Percentiles rank a stretch among this genome's conserved stretches.
Evolutionary conservation across 2,888 invertebrate species (phyloP).

Genomic region (Euplagia quadripunctaria): DNA sequence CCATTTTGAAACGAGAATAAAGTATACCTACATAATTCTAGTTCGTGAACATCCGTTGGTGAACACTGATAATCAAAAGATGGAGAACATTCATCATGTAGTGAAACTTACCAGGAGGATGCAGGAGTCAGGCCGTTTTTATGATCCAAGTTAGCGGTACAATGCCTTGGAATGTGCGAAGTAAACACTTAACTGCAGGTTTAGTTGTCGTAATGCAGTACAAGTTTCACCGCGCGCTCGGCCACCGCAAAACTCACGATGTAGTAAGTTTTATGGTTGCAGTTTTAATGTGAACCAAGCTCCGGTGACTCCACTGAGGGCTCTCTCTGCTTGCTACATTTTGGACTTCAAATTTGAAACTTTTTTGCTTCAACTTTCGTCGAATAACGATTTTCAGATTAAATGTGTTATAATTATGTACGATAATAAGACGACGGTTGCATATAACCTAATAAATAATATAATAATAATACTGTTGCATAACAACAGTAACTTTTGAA

Average conservation of each 20-base stretch:
- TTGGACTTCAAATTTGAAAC: conserved; percentile 56
- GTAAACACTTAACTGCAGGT: conserved; percentile 85
- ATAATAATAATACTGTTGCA: no score
- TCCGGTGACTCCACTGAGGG: conserved; percentile 57
- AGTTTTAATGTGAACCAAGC: conserved; percentile 75
- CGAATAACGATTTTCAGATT: conserved; percentile 44
- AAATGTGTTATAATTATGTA: conserved; percentile 38
- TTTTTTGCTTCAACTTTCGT: conserved; percentile 45
- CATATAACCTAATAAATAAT: no score
- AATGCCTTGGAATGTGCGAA: conserved; percentile 81
- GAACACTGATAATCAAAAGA: conserved; percentile 49
- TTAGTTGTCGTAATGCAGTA: conserved; percentile 81
- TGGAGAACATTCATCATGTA: conserved; percentile 57
- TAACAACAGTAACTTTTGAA: no score
- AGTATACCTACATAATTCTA: conserved; percentile 17
- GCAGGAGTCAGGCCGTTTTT: conserved; percentile 74
- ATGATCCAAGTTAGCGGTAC: conserved; percentile 71
- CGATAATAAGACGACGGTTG: no score
- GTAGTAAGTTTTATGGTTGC: conserved; percentile 74
- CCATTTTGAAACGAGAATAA: conserved; percentile 26
- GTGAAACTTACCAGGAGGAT: conserved; percentile 46
- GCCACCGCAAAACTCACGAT: conserved; percentile 68
- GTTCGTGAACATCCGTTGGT: conserved; percentile 17
- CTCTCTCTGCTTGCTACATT: conserved; percentile 35
- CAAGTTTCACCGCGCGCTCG: conserved; percentile 76